A percentile compares a stretch with the other conserved stretches of the same genome.
Conservation (phyloP, 2,888 invertebrate genomes). For the Druceiella hillmani region DNA sequence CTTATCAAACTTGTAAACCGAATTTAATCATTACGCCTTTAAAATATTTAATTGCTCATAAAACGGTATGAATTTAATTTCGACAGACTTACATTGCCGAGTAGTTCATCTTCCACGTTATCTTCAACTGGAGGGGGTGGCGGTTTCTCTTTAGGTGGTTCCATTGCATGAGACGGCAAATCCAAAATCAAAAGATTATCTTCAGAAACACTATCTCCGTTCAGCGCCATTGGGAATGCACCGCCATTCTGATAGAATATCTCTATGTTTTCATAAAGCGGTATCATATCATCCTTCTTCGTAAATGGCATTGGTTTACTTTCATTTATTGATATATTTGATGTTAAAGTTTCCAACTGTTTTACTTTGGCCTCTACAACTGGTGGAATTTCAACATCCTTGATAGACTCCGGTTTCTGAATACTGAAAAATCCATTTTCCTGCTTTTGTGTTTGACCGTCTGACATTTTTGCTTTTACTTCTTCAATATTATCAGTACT, state of each 20-base stretch:
- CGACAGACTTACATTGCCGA: conserved; percentile 40
- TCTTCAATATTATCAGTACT: conserved; percentile 27
- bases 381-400: too few species aligned
- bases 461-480: conserved; percentile 31
- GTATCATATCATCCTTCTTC: conserved; percentile 34
- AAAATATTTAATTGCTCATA: too few species aligned
- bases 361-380: conserved; percentile 37
- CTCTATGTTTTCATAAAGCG: conserved; percentile 58
- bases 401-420: conserved; percentile 32
- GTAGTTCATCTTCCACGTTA: conserved; percentile 37
- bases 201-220: too few species aligned
- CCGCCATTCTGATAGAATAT: conserved; percentile 45
- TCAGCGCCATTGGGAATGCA: conserved; percentile 50
- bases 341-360: conserved; percentile 35
- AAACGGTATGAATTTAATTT: too few species aligned
- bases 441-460: conserved; percentile 12
- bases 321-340: conserved; percentile 38
- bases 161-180: conserved; percentile 53
- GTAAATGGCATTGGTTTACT: conserved; percentile 32
- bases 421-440: conserved; percentile 10
- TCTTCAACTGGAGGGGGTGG: conserved; percentile 71
- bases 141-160: conserved; percentile 82
- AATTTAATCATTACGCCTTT: too few species aligned
- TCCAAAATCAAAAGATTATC: too few species aligned
- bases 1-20: too few species aligned